Base-by-base conservation (phyloP, 2,888 invertebrate genomes). In the Drosophila parthenogenetica region DNA sequence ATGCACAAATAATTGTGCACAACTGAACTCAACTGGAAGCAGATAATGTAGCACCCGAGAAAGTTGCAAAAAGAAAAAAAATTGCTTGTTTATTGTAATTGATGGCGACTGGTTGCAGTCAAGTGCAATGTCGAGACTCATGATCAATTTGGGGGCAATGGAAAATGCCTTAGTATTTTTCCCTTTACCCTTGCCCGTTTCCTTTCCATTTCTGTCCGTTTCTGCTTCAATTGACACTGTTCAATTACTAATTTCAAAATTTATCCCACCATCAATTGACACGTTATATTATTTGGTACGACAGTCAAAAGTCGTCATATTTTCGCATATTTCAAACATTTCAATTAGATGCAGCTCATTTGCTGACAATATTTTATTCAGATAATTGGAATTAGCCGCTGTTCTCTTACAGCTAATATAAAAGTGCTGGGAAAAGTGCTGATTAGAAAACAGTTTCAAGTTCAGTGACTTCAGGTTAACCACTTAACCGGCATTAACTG, bases 401-500 rank as follows among this genome's bases (percentile, higher is more conserved):
- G 7, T 29, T 29, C 29, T 0, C 29, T 29, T 29, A 29, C 29
- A 22, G 0, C 55, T 0, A 14, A 35, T 5, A 14, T n/a, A 19
- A 37, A 37, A 19, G 3, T n/a, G 2, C n/a, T 29, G 43, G 14
- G 32, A 32, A 43, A 43, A 43, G 32, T 53, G 53, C 32, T 35
- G 42, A 29, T 32, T 57, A 25, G 32, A 22, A 60, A 65, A 61
- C 32, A 67, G 57, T 74, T 83, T 79, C 70, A 63, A 79, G 71
- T 72, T 86, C 76, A 77, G 63, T 83, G 84, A 69, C 48, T 82
- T 63, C 65, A 39, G 29, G 54, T 65, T 73, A 53, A 50, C 17
- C 62, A 57, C 46, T 65, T 79, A 67, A 80, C 32, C 51, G 61
- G 54, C 19, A 46, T 62, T 67, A 61, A 69, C 35, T 51, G 58